These are phyloP conservation scores for Aegypius monachus DNA, from an alignment of 2,113 vertebrate genomes.

Conservation along the genomic window DNA sequence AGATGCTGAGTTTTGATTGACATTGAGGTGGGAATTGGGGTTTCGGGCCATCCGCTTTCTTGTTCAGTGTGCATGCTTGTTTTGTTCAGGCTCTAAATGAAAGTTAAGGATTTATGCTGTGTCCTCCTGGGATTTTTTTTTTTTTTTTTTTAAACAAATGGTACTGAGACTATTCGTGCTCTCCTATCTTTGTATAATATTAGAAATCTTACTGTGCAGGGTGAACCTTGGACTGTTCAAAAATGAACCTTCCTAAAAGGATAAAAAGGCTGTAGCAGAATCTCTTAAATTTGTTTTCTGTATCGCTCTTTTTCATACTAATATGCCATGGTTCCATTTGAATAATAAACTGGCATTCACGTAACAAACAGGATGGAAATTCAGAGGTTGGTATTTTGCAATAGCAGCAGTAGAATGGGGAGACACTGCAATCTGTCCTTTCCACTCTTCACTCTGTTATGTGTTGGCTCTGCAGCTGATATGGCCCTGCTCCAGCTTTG, in stretches of 20 bases:
- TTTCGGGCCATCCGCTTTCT: not conserved
- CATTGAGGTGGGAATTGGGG: not conserved
- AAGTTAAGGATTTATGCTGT: not conserved
- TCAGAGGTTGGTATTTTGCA: conserved; percentile 3
- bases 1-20: conserved; percentile 27
- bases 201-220: not conserved
- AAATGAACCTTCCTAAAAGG: not conserved
- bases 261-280: not conserved
- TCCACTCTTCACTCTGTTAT: not conserved
- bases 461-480: conserved; percentile 30
- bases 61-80: not conserved
- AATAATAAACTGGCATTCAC: not conserved
- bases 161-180: not conserved
- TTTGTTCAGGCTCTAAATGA: not conserved
- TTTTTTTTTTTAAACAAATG: not conserved
- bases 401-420: not conserved
- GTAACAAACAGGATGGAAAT: not conserved
- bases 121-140: not conserved
- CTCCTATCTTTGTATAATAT: not conserved
- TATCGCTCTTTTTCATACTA: not conserved
- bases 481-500: not conserved
- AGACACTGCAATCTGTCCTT: conserved; percentile 15
- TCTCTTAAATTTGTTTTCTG: not conserved
- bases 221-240: not conserved
- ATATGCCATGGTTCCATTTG: not conserved